Evolutionary conservation across 2,797 vertebrate genomes (phyloP), one percentile per base, ranked within the genome.

Genomic region (Pseudomugil tenellus): DNA sequence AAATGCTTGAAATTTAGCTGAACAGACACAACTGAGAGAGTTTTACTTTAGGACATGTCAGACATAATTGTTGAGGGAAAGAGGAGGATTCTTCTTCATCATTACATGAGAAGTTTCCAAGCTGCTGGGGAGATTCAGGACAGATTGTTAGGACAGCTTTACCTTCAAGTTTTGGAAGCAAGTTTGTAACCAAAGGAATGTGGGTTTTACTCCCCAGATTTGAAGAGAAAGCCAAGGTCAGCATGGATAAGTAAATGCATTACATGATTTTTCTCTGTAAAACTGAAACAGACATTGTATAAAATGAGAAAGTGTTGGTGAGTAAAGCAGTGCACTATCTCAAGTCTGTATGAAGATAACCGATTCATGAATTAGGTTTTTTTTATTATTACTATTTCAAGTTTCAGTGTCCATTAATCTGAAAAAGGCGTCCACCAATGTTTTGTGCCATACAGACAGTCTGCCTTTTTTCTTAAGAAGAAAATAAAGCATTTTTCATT

Each of bases 111-210:
- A 62, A 31, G 54, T 72, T 85, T 70, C 52, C 29, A 62, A 63
- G 58, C 64, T 74, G 54, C 73, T 74, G 54, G 74, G 66, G 69
- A 64, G 49, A 80, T 73, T 52, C 74, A 51, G 53, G 79, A 65
- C 65, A 80, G 61, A 80, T 84, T 87, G 74, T 75, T 80, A 67
- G 62, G n/a, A 29, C 59, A 34, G 43, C 13, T 61, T 55, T 66
- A 56, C 72, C 43, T 52, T 75, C 39, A 63, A 70, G 64, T 74
- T 80, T 67, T 80, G 48, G 41, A 62, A 73, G 56, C 51, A 84
- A 49, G 60, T 52, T 73, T 77, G 61, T 70, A 72, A 79, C 51
- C 26, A 53, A 17, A 29, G 23, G 23, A 51, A 17, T 28, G 51
- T 53, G 6, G 14, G 25, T 16, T 53, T 53, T 51, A 51, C 21